Base-by-base conservation (phyloP, 2,797 vertebrate genomes). In the Chrosomus eos region DNA sequence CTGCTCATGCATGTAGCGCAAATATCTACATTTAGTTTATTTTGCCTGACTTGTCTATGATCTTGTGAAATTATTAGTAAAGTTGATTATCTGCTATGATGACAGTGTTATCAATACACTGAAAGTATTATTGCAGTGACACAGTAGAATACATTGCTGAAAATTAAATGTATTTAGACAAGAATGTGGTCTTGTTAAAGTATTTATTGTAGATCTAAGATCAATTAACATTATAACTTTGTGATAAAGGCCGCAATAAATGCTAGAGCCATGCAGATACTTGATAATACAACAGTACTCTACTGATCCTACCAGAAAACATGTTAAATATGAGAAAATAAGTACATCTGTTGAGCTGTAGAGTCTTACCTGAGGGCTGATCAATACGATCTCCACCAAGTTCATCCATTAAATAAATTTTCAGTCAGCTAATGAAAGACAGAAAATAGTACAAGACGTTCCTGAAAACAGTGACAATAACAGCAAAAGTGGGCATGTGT, bases 371-470 rank as follows among this genome's bases (percentile, higher is more conserved):
- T 76, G 19, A 74, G 51, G 62, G 14, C 1, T 73, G 76, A 51
- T 70, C 66, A 70, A 31, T 81, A 33, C 88, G 58, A 64, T 91
- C 87, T 31, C 89, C 90, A 88, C 87, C 90, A 28, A 90, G 72
- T 62, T 88, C 89, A 84, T 91, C 89, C 40, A 88, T 64, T 33
- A 77, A 70, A 71, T 48, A 55, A 89, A 92, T 91, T 71, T 84
- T 85, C 48, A 66, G 73, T 53, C 55, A 84, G 67, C 45, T 43
- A 53, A 19, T 40, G 21, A 67, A 70, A 70, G 33, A 23, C 7
- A 70, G 8, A 60, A 21, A 38, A 81, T 19, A 48, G 48, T 58
- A 80, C 5, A 51, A 75, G 38, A 48, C 70, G 40, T 74, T 78
- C 74, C 83, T 89, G n/a, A 40, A 85, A 67, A 66, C n/a, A 8